Evolutionary conservation across 1,140 invertebrate species (phyloP), one percentile per base, ranked within the genome.

Genomic region (Euschistus heros): DNA sequence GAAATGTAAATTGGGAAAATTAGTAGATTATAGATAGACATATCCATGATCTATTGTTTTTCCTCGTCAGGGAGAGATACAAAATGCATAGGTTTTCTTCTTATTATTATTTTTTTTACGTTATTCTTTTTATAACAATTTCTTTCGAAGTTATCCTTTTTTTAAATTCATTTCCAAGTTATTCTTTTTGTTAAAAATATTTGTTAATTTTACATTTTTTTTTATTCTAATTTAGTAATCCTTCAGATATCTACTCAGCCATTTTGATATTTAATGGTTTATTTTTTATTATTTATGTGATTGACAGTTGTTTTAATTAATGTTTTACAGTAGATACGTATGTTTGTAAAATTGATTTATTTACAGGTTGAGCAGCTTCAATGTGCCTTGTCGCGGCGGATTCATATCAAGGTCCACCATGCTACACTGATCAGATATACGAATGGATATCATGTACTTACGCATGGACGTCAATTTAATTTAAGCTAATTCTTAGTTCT

Each of bases 391-490:
- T 18, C n/a, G 10, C n/a, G 4, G 47, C n/a, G 47, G 47, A 22
- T 57, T 57, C 18, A 57, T 57, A 22, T 18, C 47, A 20, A 50
- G 24, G 20, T 26, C 54, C 54, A 24, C 54, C 54, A 57, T 24
- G 20, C 24, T 17, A 57, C 2, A 57, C 24, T 24, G 18, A 57
- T 24, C 10, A 26, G 54, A 57, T 57, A 57, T 57, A 57, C 54
- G 54, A 57, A 24, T 20, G 15, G 24, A 57, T 26, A 26, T 57
- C 18, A 24, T 57, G 54, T 57, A 57, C 54, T 57, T 57, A 57
- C 24, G 54, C 20, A 57, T 57, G 24, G 20, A 24, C 24, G 24
- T 57, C 54, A 24, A 57, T 57, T 57, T 24, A 47, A 47, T 17
- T 47, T 15, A 57, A 57, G 24, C 2, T 17, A 57, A 57, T 17